Conservation (phyloP, 1,140 invertebrate genomes). For the Temnothorax longispinosus region DNA sequence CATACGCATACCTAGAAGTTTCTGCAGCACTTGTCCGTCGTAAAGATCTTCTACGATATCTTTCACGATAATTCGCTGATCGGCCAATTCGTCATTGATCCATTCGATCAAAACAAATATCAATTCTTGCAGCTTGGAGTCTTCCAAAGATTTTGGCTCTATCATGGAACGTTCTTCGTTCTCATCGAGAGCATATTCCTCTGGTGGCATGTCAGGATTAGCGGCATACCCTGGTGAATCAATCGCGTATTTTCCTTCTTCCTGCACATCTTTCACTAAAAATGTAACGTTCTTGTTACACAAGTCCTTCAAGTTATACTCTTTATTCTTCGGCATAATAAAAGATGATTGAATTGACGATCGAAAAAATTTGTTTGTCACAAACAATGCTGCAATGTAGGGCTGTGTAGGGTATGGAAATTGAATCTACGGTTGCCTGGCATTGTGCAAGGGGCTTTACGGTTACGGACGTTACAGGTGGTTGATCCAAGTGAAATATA, state of each 20-base stretch:
- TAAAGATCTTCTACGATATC: conserved; percentile 99
- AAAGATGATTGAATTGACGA: no score
- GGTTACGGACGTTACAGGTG: no score
- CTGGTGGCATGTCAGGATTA: conserved; percentile 94
- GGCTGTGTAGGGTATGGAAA: no score
- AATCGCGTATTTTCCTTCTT: conserved; percentile 98
- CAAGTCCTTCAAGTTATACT: background rate
- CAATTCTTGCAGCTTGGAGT: conserved; percentile 95
- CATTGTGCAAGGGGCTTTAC: no score
- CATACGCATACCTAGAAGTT: conserved; percentile 91
- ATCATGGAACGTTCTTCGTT: conserved; percentile 99
- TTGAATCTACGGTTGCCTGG: no score
- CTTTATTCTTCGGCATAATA: no score
- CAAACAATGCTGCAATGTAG: no score
- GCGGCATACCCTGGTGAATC: conserved; percentile 96
- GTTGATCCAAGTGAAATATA: background rate
- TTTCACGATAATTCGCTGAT: conserved; percentile 98
- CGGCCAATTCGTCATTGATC: conserved; percentile 99
- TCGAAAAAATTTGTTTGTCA: no score
- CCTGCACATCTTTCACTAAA: conserved; percentile 97
- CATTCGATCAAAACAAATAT: conserved; percentile 97
- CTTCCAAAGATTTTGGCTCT: conserved; percentile 94
- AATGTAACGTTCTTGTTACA: conserved; percentile 77
- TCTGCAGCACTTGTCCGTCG: conserved; percentile 99
- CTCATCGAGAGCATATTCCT: conserved; percentile 96